Percentiles rank a stretch among this genome's conserved stretches.
Evolutionary conservation across 2,113 vertebrate species (phyloP).

Genomic region (Colinus virginianus): DNA sequence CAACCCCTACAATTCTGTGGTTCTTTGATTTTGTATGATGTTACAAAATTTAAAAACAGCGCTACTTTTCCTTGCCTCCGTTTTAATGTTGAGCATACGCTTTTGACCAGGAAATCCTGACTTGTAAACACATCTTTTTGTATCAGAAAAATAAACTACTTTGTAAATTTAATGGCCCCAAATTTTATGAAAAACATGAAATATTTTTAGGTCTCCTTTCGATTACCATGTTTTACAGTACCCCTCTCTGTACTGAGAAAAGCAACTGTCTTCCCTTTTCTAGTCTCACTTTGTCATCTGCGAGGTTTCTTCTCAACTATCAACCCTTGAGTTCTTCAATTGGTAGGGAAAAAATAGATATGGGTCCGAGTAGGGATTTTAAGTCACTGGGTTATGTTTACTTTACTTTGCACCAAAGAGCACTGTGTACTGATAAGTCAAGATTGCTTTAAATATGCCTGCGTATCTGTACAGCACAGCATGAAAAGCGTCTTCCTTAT

Average conservation of each 20-base stretch:
- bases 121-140: neutral
- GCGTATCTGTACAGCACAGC: neutral
- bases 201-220: neutral
- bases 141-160: neutral
- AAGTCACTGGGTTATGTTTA: conserved; percentile 22
- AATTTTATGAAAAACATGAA: neutral
- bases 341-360: neutral
- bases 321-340: neutral
- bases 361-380: neutral
- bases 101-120: neutral
- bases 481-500: neutral
- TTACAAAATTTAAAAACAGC: neutral
- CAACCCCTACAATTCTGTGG: too few relatives aligned
- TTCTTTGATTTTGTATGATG: neutral
- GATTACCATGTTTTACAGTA: neutral
- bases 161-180: neutral
- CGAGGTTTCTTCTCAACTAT: neutral
- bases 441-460: neutral
- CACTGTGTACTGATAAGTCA: neutral
- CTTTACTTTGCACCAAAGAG: neutral
- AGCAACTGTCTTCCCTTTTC: neutral
- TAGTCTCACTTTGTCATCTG: neutral
- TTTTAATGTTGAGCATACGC: neutral
- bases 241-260: neutral
- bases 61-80: neutral